Percentiles rank a stretch among this genome's conserved stretches.
Evolutionary conservation across 2,888 invertebrate species (phyloP).

Genomic region (Zootermopsis nevadensis): DNA sequence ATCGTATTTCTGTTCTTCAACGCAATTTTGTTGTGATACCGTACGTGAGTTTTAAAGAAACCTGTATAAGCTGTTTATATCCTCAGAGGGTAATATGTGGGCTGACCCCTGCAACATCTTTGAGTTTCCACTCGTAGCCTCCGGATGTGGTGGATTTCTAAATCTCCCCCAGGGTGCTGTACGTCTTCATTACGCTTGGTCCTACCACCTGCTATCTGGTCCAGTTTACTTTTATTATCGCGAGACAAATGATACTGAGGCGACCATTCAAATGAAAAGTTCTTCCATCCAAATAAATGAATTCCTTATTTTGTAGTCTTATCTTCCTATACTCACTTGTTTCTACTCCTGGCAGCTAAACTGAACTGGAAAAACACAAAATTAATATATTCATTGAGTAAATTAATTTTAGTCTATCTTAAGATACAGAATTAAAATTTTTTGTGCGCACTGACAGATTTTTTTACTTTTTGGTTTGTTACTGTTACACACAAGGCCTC

Average conservation of each 20-base stretch:
- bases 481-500: too few relatives aligned
- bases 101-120: background rate
- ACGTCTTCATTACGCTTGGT: slow-evolving; percentile 15
- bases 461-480: too few relatives aligned
- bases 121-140: background rate
- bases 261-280: background rate
- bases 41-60: background rate
- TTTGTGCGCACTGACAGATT: too few relatives aligned
- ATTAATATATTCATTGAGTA: too few relatives aligned
- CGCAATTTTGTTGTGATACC: background rate
- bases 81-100: background rate
- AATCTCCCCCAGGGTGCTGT: slow-evolving; percentile 16
- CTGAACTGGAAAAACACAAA: too few relatives aligned
- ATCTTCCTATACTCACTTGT: too few relatives aligned
- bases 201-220: slow-evolving; percentile 16
- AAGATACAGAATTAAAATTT: too few relatives aligned
- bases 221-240: slow-evolving; percentile 13
- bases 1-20: too few relatives aligned
- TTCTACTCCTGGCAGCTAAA: too few relatives aligned
- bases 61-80: background rate
- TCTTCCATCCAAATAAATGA: background rate
- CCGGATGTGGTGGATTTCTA: background rate
- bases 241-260: slow-evolving; percentile 5
- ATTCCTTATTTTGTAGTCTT: background rate
- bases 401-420: too few relatives aligned